phyloP scores from a whole-genome alignment of 2,113 vertebrate genomes.

The Pleuronectes platessa region DNA sequence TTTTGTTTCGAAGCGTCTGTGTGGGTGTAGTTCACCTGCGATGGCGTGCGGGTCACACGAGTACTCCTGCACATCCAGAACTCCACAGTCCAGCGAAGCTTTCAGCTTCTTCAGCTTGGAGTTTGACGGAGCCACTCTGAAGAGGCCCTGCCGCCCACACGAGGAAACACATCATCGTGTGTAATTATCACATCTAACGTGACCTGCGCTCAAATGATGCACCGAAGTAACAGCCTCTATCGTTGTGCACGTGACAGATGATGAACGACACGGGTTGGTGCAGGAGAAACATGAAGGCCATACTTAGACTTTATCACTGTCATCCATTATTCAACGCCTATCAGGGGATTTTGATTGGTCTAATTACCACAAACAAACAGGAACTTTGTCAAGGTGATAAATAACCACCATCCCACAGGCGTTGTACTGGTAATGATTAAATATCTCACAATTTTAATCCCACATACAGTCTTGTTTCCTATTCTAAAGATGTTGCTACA shows the following conservation, averaged over 20 bases:
- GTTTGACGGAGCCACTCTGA: slow-evolving; percentile 95
- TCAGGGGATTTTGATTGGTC: neutral
- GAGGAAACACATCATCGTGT: slow-evolving; percentile 44
- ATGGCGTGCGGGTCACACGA: slow-evolving; percentile 96
- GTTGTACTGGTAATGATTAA: neutral
- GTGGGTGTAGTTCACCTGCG: slow-evolving; percentile 86
- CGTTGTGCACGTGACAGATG: neutral
- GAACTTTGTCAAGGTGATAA: neutral
- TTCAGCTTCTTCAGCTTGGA: slow-evolving; percentile 99
- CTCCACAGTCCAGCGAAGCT: slow-evolving; percentile 96
- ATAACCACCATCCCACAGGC: neutral
- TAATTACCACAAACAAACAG: neutral
- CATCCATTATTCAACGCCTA: neutral
- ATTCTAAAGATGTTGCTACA: neutral
- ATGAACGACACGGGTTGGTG: neutral
- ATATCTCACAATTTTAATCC: neutral
- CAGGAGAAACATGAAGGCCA: neutral
- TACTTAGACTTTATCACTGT: neutral
- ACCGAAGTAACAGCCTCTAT: neutral
- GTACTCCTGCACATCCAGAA: slow-evolving; percentile 96
- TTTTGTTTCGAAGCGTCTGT: slow-evolving; percentile 38
- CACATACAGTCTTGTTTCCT: neutral
- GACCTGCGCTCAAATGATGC: neutral
- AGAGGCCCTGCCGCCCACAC: slow-evolving; percentile 87
- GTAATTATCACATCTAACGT: slow-evolving; percentile 28